Conservation (phyloP, 2,113 vertebrate species). For the Lagopus muta region DNA sequence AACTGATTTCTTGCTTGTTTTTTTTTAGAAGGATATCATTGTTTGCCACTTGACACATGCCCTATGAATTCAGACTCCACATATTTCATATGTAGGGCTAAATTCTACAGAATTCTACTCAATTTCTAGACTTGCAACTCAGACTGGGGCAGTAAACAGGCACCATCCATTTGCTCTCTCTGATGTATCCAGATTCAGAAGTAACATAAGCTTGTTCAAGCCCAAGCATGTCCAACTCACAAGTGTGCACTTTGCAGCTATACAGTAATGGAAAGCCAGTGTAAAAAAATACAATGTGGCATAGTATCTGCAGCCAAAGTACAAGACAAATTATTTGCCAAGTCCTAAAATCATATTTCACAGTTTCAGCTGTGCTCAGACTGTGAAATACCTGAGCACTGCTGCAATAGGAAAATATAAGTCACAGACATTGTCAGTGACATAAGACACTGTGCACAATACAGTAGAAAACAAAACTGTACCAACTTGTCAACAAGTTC, state of each 20-base stretch:
- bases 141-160: not conserved
- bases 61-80: not conserved
- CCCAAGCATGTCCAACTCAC: not conserved
- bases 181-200: not conserved
- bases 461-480: not conserved
- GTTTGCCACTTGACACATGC: not conserved
- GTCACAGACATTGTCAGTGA: not conserved
- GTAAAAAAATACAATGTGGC: not conserved
- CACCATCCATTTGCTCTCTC: not conserved
- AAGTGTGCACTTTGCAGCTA: not conserved
- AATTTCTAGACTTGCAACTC: not conserved
- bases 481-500: conserved; percentile 16
- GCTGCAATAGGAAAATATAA: conserved; percentile 44
- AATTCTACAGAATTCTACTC: not conserved
- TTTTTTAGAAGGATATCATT: not conserved
- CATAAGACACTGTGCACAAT: not conserved
- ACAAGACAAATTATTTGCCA: not conserved
- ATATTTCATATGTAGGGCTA: not conserved
- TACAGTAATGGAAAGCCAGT: not conserved
- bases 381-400: conserved; percentile 39
- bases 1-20: not conserved
- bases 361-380: not conserved
- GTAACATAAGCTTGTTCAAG: not conserved
- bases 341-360: not conserved
- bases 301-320: not conserved